phyloP scores from a whole-genome alignment of 2,888 invertebrate species.

The Cryptocephalus moraei region DNA sequence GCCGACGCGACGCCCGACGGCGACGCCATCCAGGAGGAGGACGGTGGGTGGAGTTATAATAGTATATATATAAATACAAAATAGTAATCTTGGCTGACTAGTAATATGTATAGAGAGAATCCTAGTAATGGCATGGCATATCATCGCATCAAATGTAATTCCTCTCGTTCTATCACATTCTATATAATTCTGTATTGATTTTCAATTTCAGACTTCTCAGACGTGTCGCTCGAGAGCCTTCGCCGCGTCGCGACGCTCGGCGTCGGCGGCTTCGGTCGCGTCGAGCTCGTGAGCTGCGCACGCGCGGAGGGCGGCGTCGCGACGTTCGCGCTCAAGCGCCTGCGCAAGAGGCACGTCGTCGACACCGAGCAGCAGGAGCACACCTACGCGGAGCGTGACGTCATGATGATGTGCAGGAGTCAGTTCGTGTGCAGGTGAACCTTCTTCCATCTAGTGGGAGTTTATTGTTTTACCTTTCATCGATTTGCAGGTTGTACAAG shows the following conservation, averaged over 20 bases:
- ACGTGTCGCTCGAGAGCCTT: constrained; percentile 24
- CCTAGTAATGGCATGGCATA: too few species aligned
- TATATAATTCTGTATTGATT: too few species aligned
- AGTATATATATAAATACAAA: too few species aligned
- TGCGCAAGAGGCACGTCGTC: constrained; percentile 63
- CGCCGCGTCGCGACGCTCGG: constrained; percentile 58
- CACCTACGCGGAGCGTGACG: constrained; percentile 58
- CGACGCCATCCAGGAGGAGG: too few species aligned
- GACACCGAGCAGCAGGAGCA: constrained; percentile 66
- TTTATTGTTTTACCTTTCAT: not conserved
- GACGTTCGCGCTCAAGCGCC: constrained; percentile 57
- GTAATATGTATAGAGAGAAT: too few species aligned
- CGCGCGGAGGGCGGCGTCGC: constrained; percentile 34
- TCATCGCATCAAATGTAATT: too few species aligned
- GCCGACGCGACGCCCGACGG: too few species aligned
- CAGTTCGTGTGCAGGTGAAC: constrained; percentile 62
- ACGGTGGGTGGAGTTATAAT: too few species aligned
- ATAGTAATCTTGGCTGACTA: too few species aligned
- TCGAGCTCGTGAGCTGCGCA: constrained; percentile 48
- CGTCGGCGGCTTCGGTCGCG: constrained; percentile 64
- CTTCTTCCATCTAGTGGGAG: too few species aligned
- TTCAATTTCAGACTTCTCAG: too few species aligned
- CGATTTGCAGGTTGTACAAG: constrained; percentile 45
- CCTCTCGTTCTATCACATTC: too few species aligned
- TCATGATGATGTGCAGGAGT: constrained; percentile 58